Base-by-base conservation (phyloP, 2,888 invertebrate species). In the Drosophila lacicola region DNA sequence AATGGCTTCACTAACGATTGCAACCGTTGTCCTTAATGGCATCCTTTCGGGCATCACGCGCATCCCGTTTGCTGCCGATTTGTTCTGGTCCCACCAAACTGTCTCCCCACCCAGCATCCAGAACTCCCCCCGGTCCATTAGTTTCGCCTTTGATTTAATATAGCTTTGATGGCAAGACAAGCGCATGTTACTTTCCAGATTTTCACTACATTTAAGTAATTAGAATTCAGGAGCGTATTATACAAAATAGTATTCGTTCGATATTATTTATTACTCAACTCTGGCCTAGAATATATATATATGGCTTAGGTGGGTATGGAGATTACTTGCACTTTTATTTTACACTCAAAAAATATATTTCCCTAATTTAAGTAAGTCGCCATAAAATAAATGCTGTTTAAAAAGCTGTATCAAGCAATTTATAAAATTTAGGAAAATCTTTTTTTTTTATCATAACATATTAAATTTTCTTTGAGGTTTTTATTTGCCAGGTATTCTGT, bases 1-100 rank as follows among this genome's bases (percentile, higher is more conserved):
- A 88, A 83, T 85, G 82, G 88, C 85, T 87, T 83, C 74, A 86
- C 83, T 87, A 86, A 86, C 83, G 88, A 74, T 82, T 88, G 84
- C 81, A 84, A 80, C 85, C 79, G 85, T 85, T 86, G 86, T 78
- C 72, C 70, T 78, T 86, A 83, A 86, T 86, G 79, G 86, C 82
- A 78, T 77, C 74, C 80, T 78, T 81, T 79, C 70, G 69, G 82
- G 54, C 79, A 82, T 79, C 85, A 82, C 81, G 81, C 81, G 80
- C 71, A 76, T 79, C 70, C 80, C 65, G 70, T 60, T 73, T 71
- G 54, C 55, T 62, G 47, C 66, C 69, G 71, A 76, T 81, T 69
- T 76, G 70, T 60, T 77, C 42, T 77, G 51, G 60, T 62, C 45
- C 54, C 29, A 19, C 17, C 37, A 9, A 42, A 50, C 39, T 36